Conservation (phyloP, 1,140 invertebrate species). For the Gryllus bimaculatus region DNA sequence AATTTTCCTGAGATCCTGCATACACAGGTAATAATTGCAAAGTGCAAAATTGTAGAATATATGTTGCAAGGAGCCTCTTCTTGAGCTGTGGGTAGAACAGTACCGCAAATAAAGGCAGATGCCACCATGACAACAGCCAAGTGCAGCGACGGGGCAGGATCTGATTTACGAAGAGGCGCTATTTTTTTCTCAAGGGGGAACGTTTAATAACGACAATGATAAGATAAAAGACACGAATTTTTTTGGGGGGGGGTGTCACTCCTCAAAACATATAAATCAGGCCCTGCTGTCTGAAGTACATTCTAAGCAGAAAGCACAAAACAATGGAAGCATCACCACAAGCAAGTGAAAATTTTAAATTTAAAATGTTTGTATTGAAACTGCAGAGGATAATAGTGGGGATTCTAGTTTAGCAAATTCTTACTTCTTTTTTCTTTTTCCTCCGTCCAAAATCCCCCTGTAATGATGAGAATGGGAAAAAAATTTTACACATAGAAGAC, state of each 20-base stretch:
- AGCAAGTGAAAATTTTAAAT: constrained; percentile 4
- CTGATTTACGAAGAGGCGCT: neutral
- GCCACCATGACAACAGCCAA: neutral
- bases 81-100: neutral
- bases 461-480: constrained; percentile 35
- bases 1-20: neutral
- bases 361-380: constrained; percentile 1
- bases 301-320: constrained; percentile 7
- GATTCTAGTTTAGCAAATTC: constrained; percentile 33
- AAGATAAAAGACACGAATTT: neutral
- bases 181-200: neutral
- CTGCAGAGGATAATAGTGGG: constrained; percentile 9
- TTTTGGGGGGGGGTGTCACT: neutral
- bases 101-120: neutral
- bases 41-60: neutral
- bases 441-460: constrained; percentile 83
- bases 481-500: constrained; percentile 23
- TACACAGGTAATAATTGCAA: neutral
- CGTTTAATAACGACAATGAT: neutral
- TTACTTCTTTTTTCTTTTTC: constrained; percentile 96
- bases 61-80: neutral
- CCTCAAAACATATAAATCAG: neutral
- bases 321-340: neutral
- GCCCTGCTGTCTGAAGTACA: neutral
- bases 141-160: neutral